Evolutionary conservation across 2,888 invertebrate genomes (phyloP), one percentile per base, ranked within the genome.

Genomic region (Pegoplata infirma): DNA sequence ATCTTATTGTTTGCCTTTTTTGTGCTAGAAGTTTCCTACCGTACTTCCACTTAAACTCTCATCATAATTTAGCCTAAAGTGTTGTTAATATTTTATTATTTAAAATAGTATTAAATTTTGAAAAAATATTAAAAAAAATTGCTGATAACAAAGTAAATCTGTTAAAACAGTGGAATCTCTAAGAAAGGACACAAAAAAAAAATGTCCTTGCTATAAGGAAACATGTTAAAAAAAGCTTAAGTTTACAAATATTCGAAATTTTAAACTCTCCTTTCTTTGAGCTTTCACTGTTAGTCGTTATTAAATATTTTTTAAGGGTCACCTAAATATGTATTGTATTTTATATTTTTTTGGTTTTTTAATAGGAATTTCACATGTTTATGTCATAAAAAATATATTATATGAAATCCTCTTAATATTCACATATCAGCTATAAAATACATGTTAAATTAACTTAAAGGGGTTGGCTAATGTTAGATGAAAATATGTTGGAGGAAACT

Each of bases 61-160:
- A 59, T 59, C 44, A 44, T 51, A 28, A 19, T 8, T 51, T 51
- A 19, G 53, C 53, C 67, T 59, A 8, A 46, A 53, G 66, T 59
- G 16, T 53, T 32, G 46, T 32, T 53, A 46, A 53, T 23, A 56
- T 53, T 53, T 28, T 53, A 53, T 25, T 61, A 61, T 71, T 55
- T 21, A 46, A 21, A 53, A 28, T 53, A 44, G 17, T 32, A 59
- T 64, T 51, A 64, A 51, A 12, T 28, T 17, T 16, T 14, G 14
- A 8, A 25, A 36, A 56, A 10, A 17, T 1, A 53, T 49, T 40
- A 23, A 23, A 23, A 61, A 59, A 14, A 49, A 23, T 47, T 46
- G 46, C 8, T 14, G 40, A 16, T 53, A 66, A 66, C 23, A 66
- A 44, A 5, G 16, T 56, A 21, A 56, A 56, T 56, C 56, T 36